Base-by-base conservation (phyloP, 2,113 vertebrate species). In the Psilopogon haemacephalus region DNA sequence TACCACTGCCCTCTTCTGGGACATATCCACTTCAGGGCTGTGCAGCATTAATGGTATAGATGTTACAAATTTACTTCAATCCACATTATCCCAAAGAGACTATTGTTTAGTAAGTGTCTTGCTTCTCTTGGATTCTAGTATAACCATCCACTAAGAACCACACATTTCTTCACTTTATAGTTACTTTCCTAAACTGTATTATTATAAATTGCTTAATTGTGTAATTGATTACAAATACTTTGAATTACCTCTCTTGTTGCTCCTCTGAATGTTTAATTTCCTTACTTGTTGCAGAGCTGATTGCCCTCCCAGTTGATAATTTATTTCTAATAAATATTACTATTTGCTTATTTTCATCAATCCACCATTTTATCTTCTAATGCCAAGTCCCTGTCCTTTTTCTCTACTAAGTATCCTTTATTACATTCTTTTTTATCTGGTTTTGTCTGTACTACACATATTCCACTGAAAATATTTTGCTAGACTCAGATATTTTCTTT, bases 1-100 rank as follows among this genome's bases (percentile, higher is more conserved):
- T 64, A 89, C 23, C 94, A 83, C 90, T 95, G 94, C 90, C 90
- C 94, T 88, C 96, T 95, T 92, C 95, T 94, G 92, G 95, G 94
- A 52, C 18, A 72, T 55, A 35, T 1, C 13, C 44, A 33, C 48
- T 44, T 30, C 0, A 40, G 7, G 50, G 50, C 1, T 32, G 7
- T 35, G 33, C 18, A 54, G 6, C 10, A 24, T 12, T 28, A n/a
- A 52, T 28, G 15, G 5, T 7, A 4, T 1, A 28, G 17, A 7
- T 16, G 64, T n/a, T 35, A 15, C n/a, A 2, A 13, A 44, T 11
- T 48, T 20, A 55, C 35, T n/a, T 56, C 8, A 6, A 38, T 58
- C 27, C 12, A 7, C 20, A 11, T 17, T 62, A 14, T 58, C 6
- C 21, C 44, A 18, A 6, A 56, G 8, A 23, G 3, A 24, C 5